Conservation (phyloP, 2,797 vertebrate genomes). For the Oceanodroma leucorhoa region DNA sequence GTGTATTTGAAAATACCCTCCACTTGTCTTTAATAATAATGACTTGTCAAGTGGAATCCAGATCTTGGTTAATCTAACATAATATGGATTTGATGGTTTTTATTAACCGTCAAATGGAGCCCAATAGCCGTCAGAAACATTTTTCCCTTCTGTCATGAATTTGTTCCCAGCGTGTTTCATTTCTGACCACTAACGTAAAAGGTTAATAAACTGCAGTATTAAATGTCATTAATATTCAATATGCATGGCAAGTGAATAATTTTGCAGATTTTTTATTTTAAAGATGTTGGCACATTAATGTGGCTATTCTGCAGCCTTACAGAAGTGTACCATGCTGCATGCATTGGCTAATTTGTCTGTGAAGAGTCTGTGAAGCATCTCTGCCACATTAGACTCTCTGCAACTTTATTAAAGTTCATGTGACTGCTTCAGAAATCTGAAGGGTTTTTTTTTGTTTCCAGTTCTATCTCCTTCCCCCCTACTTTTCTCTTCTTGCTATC, state of each 20-base stretch:
- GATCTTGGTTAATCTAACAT: constrained; percentile 79
- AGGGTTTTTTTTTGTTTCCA: not conserved
- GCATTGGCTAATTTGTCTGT: constrained; percentile 23
- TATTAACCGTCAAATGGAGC: constrained; percentile 79
- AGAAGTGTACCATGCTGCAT: constrained; percentile 5
- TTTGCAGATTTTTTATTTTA: constrained; percentile 67
- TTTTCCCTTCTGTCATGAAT: constrained; percentile 66
- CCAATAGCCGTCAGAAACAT: constrained; percentile 66
- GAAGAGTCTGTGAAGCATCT: constrained; percentile 45
- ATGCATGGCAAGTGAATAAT: constrained; percentile 53
- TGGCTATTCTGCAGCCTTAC: constrained; percentile 45
- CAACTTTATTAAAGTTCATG: constrained; percentile 35
- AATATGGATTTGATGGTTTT: constrained; percentile 78
- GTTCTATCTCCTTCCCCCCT: not conserved
- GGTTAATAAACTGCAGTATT: constrained; percentile 74
- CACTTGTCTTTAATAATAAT: constrained; percentile 84
- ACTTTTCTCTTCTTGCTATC: not conserved
- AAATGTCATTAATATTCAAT: constrained; percentile 71
- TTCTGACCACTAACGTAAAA: constrained; percentile 76
- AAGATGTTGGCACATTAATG: constrained; percentile 37
- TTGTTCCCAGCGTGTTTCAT: constrained; percentile 66
- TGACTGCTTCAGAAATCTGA: constrained; percentile 24
- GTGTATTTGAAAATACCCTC: constrained; percentile 81
- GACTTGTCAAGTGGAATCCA: constrained; percentile 80
- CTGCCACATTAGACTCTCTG: constrained; percentile 19